Conservation (phyloP, 2,797 vertebrate species). For the Microctenopoma steveboyesi region DNA sequence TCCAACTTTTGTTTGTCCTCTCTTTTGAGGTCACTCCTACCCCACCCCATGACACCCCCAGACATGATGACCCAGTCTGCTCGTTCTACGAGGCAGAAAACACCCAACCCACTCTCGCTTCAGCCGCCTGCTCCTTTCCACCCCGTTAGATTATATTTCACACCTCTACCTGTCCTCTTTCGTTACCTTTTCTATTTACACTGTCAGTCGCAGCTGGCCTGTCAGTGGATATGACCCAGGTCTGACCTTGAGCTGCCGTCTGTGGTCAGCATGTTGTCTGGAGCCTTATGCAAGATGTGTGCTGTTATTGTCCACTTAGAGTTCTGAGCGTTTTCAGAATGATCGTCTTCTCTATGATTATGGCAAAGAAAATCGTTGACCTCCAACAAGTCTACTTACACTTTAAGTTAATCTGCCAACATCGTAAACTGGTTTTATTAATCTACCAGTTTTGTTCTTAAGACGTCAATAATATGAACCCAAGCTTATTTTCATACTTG, state of each 20-base stretch:
- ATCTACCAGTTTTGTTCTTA: too few relatives aligned
- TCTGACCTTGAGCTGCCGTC: conserved; percentile 61
- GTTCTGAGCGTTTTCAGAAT: too few relatives aligned
- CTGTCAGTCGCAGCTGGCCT: conserved; percentile 38
- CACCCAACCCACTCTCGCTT: not conserved
- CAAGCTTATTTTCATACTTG: too few relatives aligned
- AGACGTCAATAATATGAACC: too few relatives aligned
- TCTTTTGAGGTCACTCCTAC: conserved; percentile 17
- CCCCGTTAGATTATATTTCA: conserved; percentile 76
- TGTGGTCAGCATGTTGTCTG: conserved; percentile 25
- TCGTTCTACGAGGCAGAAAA: not conserved
- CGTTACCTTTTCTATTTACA: conserved; percentile 58
- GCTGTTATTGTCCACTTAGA: too few relatives aligned
- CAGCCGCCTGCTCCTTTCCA: conserved; percentile 22
- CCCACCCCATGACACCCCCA: not conserved
- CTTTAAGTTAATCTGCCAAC: too few relatives aligned
- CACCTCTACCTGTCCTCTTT: conserved; percentile 68
- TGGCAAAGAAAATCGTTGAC: too few relatives aligned
- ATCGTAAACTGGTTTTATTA: too few relatives aligned
- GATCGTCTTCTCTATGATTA: too few relatives aligned
- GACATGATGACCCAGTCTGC: not conserved
- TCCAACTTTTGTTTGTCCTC: conserved; percentile 3
- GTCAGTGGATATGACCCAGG: conserved; percentile 55
- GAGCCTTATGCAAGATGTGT: conserved; percentile 10
- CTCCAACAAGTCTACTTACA: too few relatives aligned